Evolutionary conservation across 2,113 vertebrate species (phyloP), one percentile per base, ranked within the genome.

Genomic region (Ochotona curzoniae): DNA sequence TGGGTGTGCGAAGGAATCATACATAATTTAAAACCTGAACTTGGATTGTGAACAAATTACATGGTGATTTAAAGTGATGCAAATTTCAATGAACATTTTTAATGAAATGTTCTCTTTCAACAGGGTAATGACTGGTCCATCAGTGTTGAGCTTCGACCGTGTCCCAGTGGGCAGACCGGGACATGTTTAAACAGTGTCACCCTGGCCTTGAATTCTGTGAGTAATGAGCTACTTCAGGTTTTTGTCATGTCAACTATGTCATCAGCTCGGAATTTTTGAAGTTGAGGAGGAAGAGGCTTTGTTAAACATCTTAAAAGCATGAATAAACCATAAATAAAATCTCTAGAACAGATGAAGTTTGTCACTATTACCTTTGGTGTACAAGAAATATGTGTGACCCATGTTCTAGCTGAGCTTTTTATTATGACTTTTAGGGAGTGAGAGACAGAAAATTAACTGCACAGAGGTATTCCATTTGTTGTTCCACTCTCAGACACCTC

Each of bases 51-150:
- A 95, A 61, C 80, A 12, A 94, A 47, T 57, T 11, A 69, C 38
- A 67, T 5, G 49, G 11, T 69, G 44, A 73, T 10, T 66, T 66
- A 25, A n/a, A 49, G 66, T 14, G 61, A 49, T 57, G 49, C 30
- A 69, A 12, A 64, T 67, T 93, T 83, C 64, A 80, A 57, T 83
- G 51, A 75, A 8, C 4, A 57, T 44, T 63, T 86, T 84, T 38
- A 85, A 87, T 81, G 51, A 80, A 75, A 74, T 90, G 21, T 8
- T 0, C 38, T 83, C 85, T 83, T 87, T 91, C 78, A 67, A 91
- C 94, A 97, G 97, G 84, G 93, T 78, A 9, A 94, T 30, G 66
- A 96, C 2, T 97, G 96, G 95, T 95, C 94, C 35, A 17, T 97
- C 30, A 96, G 85, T 38, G 74, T 96, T 63, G 93, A 96, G 14